A percentile compares a stretch with the other conserved stretches of the same genome.
Evolutionary conservation across 2,797 vertebrate genomes (phyloP).

Genomic region (Fundulus diaphanus): DNA sequence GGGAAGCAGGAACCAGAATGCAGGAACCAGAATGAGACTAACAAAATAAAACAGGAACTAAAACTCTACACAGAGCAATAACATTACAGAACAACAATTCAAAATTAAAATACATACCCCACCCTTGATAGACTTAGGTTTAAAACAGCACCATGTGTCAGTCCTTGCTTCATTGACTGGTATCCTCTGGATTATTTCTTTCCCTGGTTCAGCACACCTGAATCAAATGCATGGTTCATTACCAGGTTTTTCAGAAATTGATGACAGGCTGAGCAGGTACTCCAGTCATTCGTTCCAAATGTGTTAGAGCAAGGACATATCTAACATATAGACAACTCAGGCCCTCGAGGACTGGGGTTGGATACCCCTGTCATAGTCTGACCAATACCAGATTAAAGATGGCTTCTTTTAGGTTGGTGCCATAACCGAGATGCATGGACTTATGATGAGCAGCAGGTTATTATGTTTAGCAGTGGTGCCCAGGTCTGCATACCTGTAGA

Average conservation of each 20-base stretch:
- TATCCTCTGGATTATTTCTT: background rate
- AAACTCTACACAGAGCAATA: no score
- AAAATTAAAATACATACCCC: no score
- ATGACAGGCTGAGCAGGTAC: background rate
- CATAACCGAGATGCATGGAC: background rate
- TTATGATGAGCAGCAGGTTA: background rate
- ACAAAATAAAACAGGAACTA: no score
- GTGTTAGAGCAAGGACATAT: background rate
- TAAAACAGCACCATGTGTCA: no score
- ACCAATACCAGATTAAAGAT: background rate
- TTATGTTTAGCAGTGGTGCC: background rate
- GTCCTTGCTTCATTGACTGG: background rate
- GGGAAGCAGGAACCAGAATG: no score
- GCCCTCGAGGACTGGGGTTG: background rate
- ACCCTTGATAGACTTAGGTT: no score
- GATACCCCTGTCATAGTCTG: background rate
- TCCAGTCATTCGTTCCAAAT: background rate
- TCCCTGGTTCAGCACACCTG: background rate
- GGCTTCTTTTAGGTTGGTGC: background rate
- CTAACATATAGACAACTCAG: background rate
- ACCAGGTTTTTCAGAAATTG: background rate
- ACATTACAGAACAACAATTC: no score
- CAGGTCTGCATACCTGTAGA: background rate
- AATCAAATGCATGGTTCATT: background rate
- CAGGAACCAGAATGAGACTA: no score